A percentile compares a stretch with the other conserved stretches of the same genome.
These are phyloP conservation scores for Eutolmus rufibarbis DNA, from an alignment of 2,888 invertebrate species.

Conservation along the genomic window DNA sequence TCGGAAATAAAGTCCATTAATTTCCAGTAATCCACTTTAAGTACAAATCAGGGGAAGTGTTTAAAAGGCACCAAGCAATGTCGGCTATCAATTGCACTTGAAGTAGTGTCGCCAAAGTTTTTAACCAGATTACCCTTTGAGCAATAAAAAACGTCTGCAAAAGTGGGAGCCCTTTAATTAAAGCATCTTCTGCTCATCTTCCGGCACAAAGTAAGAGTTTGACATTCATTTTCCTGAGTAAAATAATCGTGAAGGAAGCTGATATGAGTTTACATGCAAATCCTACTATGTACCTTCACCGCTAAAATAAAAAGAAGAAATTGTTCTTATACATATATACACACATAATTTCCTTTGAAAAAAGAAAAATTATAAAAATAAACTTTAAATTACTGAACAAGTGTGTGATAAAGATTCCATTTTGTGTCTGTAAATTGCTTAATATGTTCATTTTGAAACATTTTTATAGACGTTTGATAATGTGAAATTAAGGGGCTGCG, in stretches of 20 bases:
- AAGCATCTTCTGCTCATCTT: not conserved
- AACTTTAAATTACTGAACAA: not conserved
- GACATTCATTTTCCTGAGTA: not conserved
- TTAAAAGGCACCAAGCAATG: not conserved
- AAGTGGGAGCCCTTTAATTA: not conserved
- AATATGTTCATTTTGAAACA: too few relatives aligned
- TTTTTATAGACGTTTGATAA: too few relatives aligned
- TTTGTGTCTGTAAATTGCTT: too few relatives aligned
- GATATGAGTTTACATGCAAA: not conserved
- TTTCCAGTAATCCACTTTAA: not conserved
- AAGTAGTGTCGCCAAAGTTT: conserved; percentile 7
- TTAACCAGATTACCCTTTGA: not conserved
- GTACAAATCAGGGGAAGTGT: not conserved
- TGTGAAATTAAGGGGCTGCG: too few relatives aligned
- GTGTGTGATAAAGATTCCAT: too few relatives aligned
- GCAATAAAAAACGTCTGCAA: not conserved
- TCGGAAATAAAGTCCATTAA: not conserved
- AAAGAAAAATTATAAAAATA: not conserved
- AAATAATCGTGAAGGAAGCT: not conserved
- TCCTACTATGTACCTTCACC: not conserved
- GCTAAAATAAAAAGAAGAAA: not conserved
- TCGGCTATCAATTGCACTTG: not conserved
- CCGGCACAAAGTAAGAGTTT: not conserved
- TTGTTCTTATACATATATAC: not conserved
- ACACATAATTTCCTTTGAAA: not conserved